Base-by-base conservation (phyloP, 1,140 invertebrate genomes). In the Arion vulgaris region DNA sequence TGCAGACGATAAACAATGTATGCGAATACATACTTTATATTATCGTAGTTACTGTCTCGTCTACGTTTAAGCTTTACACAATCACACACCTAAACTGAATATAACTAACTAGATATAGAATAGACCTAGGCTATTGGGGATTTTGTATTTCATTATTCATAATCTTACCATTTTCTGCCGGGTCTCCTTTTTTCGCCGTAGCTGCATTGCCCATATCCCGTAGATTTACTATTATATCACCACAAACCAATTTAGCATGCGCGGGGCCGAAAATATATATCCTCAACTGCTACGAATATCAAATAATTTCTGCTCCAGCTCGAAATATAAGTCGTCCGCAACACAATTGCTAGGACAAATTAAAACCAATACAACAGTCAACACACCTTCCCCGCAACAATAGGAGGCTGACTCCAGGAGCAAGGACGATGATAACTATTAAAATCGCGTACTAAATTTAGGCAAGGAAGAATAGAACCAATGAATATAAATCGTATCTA, bases 181-280 rank as follows among this genome's bases (percentile, higher is more conserved):
- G 96, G 94, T 98, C 97, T 89, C 97, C 97, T 94, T 98, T 98
- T 94, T 98, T 98, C 93, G 93, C 91, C 57, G 96, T 97, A 92
- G 97, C 96, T 93, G 97, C 97, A 96, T 98, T 98, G 94, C 97
- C 97, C 97, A 99, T 98, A 83, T 85, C 87, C 85, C 78, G 82
- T 68, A 66, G 53, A 41, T 80, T n/a, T 34, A 28, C 45, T 81
- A 41, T 68, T 82, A 68, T 32, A 32, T 15, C 62, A 76, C 66
- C 71, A 76, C 49, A 82, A 32, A 66, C 32, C 62, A 66, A 66
- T 9, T 28, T 66, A 66, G n/a, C 62, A 32, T 66, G 62, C n/a
- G 62, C n/a, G 5, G 11, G 62, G 62, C n/a, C 15, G 17, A 26
- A 32, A 66, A 66, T 7, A 66, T 23, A 62, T 7, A 66, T 23